A percentile compares a stretch with the other conserved stretches of the same genome.
Conservation (phyloP, 1,140 invertebrate species). For the Ladona fulva region DNA sequence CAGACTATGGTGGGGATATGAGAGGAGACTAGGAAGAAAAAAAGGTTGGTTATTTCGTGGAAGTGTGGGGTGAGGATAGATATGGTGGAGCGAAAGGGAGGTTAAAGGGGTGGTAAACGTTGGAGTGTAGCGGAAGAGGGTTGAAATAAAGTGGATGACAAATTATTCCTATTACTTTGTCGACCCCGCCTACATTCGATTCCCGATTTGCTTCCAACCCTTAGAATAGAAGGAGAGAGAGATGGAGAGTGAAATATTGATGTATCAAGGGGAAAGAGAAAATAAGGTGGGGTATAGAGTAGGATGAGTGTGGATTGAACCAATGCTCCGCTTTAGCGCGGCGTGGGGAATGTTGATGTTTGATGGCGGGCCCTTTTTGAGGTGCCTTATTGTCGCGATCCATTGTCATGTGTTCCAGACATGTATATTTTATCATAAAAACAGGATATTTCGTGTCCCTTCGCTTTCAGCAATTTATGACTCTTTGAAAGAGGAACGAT, state of each 20-base stretch:
- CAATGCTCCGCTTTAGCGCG: too few relatives aligned
- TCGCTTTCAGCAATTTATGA: too few relatives aligned
- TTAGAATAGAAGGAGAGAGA: too few relatives aligned
- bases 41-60: not conserved
- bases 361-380: too few relatives aligned
- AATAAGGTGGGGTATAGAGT: too few relatives aligned
- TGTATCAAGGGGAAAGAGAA: not conserved
- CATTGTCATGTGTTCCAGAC: too few relatives aligned
- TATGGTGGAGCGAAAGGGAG: not conserved
- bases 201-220: not conserved
- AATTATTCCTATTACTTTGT: conserved; percentile 8
- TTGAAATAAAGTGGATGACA: not conserved
- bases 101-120: not conserved
- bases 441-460: too few relatives aligned
- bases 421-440: too few relatives aligned
- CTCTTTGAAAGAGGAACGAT: too few relatives aligned
- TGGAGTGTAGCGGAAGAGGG: not conserved
- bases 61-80: not conserved
- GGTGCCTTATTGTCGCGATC: too few relatives aligned
- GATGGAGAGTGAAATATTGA: not conserved
- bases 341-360: too few relatives aligned
- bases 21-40: not conserved
- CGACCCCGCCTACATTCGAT: not conserved
- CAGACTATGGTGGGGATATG: not conserved
- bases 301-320: too few relatives aligned